A percentile compares a stretch with the other conserved stretches of the same genome.
Conservation (phyloP, 2,113 vertebrate species). For the Hoplias malabaricus region DNA sequence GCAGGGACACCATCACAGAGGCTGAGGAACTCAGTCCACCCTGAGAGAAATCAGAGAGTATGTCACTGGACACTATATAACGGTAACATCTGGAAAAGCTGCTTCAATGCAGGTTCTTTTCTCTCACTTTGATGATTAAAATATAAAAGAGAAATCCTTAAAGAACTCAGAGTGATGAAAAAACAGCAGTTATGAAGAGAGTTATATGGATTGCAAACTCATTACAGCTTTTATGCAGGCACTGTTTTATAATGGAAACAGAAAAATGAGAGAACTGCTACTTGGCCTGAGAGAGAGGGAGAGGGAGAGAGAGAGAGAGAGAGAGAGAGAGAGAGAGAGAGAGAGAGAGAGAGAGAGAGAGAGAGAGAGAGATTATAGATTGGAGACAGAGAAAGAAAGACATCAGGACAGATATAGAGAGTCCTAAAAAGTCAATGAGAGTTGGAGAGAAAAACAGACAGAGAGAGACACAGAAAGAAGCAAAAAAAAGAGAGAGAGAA, state of each 20-base stretch:
- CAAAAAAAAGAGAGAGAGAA: constrained; percentile 12
- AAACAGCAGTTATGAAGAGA: constrained; percentile 32
- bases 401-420: neutral
- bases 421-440: neutral
- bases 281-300: neutral
- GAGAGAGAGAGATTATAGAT: neutral
- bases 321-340: neutral
- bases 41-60: constrained; percentile 60
- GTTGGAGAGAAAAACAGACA: constrained; percentile 4
- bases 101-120: no score
- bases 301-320: neutral
- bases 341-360: neutral
- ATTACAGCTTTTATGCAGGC: constrained; percentile 47
- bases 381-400: neutral
- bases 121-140: neutral
- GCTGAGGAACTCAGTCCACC: constrained; percentile 88
- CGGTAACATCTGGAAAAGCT: no score
- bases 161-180: neutral
- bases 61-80: neutral
- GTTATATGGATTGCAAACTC: constrained; percentile 32
- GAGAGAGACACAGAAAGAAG: neutral
- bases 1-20: constrained; percentile 83
- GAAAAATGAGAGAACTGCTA: constrained; percentile 40
- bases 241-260: constrained; percentile 55
- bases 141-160: neutral